Evolutionary conservation across 1,140 invertebrate genomes (phyloP), one percentile per base, ranked within the genome.

Genomic region (Stenopsyche tienmushanensis): DNA sequence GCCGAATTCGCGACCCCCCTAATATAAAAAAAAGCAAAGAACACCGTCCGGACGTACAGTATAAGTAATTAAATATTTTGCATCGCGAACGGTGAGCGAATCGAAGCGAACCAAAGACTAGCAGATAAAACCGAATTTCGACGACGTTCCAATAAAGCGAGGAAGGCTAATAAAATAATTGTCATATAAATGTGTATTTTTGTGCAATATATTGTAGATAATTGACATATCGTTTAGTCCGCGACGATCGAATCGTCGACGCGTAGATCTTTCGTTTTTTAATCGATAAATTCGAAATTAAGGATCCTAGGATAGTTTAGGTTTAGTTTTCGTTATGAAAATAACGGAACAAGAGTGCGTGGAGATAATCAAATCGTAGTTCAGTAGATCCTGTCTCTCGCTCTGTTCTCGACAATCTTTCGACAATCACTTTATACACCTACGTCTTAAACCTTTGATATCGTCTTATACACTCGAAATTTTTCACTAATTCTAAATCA

Each of bases 281-380:
- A n/a, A n/a, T n/a, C n/a, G n/a, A n/a, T n/a, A n/a, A n/a, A n/a
- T n/a, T n/a, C n/a, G n/a, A n/a, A n/a, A n/a, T n/a, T n/a, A n/a
- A n/a, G n/a, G n/a, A n/a, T n/a, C n/a, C n/a, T n/a, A n/a, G n/a
- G n/a, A n/a, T n/a, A 52, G 20, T 17, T n/a, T 70, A 67, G 62
- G 50, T 52, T 64, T 58, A 67, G 29, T 59, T 70, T 68, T 67
- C 65, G 63, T 67, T 71, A 57, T 68, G 23, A 45, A 44, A 65
- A 62, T 65, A 71, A 71, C 63, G 69, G 67, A 66, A 70, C 69
- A 71, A 71, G 69, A 71, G 65, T 71, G 69, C 69, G 69, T 67
- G 62, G 69, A 67, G 69, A 71, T 71, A 71, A 71, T 71, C 69
- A 71, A 71, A 63, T 55, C 63, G 69, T 71, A 71, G 69, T 55